phyloP scores from a whole-genome alignment of 1,140 invertebrate genomes.

The Pantala flavescens region DNA sequence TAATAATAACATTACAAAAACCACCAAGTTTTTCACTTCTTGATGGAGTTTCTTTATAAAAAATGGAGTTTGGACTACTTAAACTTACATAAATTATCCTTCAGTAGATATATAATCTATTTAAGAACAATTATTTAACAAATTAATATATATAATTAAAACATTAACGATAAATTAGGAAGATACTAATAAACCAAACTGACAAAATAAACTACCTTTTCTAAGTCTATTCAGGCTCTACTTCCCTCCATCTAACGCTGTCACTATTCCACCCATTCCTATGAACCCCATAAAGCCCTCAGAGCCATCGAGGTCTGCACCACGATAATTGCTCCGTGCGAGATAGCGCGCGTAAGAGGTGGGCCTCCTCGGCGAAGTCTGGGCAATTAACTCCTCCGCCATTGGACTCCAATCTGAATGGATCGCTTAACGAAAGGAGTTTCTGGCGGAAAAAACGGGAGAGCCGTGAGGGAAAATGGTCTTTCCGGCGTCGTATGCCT shows the following conservation, averaged over 20 bases:
- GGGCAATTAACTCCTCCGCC: background rate
- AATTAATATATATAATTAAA: no score
- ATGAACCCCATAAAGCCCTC: background rate
- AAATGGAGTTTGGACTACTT: no score
- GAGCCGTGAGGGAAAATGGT: background rate
- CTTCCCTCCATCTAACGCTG: background rate
- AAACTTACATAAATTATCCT: no score
- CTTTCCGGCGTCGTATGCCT: background rate
- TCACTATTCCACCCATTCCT: background rate
- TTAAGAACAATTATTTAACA: no score
- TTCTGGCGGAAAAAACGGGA: background rate
- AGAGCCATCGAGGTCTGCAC: background rate
- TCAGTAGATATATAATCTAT: no score
- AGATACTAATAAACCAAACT: no score
- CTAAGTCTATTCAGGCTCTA: background rate
- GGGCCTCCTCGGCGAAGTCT: background rate
- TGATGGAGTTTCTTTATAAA: no score
- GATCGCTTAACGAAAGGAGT: constrained; percentile 1
- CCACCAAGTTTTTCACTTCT: no score
- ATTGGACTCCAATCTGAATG: background rate
- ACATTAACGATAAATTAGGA: no score
- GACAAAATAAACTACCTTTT: no score
- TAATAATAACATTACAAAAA: no score
- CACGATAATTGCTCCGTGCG: background rate
- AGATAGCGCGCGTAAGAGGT: background rate